These are phyloP conservation scores for Muscidifurax raptorellus DNA, from an alignment of 1,140 invertebrate genomes.

Conservation along the genomic window DNA sequence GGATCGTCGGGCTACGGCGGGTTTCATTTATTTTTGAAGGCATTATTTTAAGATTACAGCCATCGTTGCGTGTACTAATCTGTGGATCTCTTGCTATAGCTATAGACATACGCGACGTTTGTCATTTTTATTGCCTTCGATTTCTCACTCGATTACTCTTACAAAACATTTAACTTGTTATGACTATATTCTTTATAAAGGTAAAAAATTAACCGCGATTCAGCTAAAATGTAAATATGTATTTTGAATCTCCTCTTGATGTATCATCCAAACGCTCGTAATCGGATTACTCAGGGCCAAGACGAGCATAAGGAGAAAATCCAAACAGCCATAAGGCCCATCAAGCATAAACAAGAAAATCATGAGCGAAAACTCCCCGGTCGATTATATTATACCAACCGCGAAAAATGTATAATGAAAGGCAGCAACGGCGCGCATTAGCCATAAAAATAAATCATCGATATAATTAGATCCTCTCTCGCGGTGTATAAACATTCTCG, in stretches of 20 bases:
- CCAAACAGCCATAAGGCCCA: no score
- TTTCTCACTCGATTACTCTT: not conserved
- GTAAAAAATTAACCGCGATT: no score
- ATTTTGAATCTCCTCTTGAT: not conserved
- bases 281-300: not conserved
- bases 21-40: conserved; percentile 26
- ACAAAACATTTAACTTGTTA: not conserved
- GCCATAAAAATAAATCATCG: conserved; percentile 15
- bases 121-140: not conserved
- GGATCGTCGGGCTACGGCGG: not conserved
- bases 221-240: not conserved
- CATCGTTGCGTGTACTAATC: not conserved
- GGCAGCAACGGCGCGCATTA: not conserved
- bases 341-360: no score
- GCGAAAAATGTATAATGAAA: not conserved
- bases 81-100: not conserved
- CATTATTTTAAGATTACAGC: conserved; percentile 10
- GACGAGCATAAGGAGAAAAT: not conserved
- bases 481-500: not conserved
- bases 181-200: not conserved
- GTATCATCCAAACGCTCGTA: not conserved
- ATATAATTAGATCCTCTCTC: conserved; percentile 8
- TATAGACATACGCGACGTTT: not conserved
- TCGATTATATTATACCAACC: not conserved
- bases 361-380: no score